These are phyloP conservation scores for Nomia melanderi DNA, from an alignment of 1,140 invertebrate genomes.

Conservation along the genomic window DNA sequence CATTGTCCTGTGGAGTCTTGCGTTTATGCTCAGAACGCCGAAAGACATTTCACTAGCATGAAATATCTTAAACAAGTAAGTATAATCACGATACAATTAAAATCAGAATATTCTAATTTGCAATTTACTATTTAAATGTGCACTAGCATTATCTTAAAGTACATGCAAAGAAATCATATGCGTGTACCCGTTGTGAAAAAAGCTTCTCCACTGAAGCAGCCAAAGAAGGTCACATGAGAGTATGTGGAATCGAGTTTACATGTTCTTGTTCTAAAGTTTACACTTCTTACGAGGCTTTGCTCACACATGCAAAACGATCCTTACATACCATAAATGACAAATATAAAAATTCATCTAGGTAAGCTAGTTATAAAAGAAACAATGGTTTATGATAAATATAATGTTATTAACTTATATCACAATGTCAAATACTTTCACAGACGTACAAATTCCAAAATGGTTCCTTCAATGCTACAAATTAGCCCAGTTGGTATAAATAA, in stretches of 20 bases:
- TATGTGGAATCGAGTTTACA: conserved; percentile 81
- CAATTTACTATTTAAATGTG: conserved; percentile 11
- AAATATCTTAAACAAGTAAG: conserved; percentile 80
- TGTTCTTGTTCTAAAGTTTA: conserved; percentile 82
- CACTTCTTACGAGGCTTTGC: conserved; percentile 81
- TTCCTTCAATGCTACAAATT: conserved; percentile 27
- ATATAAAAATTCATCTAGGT: conserved; percentile 72
- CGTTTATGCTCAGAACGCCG: conserved; percentile 72
- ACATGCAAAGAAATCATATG: conserved; percentile 82
- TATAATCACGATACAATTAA: not conserved
- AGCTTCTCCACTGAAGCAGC: conserved; percentile 81
- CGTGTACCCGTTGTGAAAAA: conserved; percentile 81
- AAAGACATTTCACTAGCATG: conserved; percentile 75
- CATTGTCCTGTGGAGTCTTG: conserved; percentile 77
- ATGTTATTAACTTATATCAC: conserved; percentile 24
- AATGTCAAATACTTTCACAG: conserved; percentile 36
- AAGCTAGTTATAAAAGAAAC: conserved; percentile 31
- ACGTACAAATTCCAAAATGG: conserved; percentile 45
- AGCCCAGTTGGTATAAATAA: conserved; percentile 44
- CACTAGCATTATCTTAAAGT: conserved; percentile 84
- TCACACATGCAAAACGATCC: conserved; percentile 82
- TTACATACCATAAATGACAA: conserved; percentile 78
- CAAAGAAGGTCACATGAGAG: conserved; percentile 78
- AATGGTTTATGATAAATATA: not conserved
- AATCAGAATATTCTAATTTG: not conserved